Percentiles rank a stretch among this genome's conserved stretches.
Evolutionary conservation across 2,797 vertebrate genomes (phyloP).

Genomic region (Arnoldichthys spilopterus): DNA sequence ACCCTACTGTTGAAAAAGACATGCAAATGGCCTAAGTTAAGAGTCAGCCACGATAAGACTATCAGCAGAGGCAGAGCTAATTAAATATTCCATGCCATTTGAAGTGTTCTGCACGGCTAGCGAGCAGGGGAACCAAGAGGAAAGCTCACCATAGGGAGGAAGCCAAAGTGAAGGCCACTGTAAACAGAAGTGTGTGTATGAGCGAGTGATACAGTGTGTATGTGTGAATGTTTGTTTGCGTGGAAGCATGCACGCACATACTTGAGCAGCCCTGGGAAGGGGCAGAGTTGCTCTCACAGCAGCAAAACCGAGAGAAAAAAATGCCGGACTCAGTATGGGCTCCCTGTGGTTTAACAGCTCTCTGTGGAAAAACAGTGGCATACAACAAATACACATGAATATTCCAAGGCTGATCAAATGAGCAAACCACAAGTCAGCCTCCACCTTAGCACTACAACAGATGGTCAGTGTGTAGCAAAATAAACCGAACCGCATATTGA

Average conservation of each 20-base stretch:
- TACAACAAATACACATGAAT: slow-evolving; percentile 14
- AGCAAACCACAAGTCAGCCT: slow-evolving; percentile 16
- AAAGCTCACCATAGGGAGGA: slow-evolving; percentile 28
- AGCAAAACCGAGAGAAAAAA: neutral
- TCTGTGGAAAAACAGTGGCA: slow-evolving; percentile 8
- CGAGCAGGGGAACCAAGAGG: slow-evolving; percentile 13
- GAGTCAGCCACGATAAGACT: slow-evolving; percentile 49
- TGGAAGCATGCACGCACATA: neutral
- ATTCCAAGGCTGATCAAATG: slow-evolving; percentile 26
- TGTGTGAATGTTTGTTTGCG: slow-evolving; percentile 24
- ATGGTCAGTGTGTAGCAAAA: slow-evolving; percentile 12
- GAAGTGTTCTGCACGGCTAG: slow-evolving; percentile 40
- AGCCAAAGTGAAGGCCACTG: slow-evolving; percentile 15
- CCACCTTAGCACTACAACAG: slow-evolving; percentile 41
- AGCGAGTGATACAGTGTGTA: neutral
- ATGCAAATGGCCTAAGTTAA: slow-evolving; percentile 50
- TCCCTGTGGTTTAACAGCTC: slow-evolving; percentile 3
- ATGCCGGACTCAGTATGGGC: neutral
- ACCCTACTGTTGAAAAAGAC: slow-evolving; percentile 42
- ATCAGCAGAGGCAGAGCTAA: slow-evolving; percentile 51
- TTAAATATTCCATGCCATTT: slow-evolving; percentile 56
- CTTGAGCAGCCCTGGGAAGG: slow-evolving; percentile 10
- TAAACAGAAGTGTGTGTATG: slow-evolving; percentile 28
- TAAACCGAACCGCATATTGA: slow-evolving; percentile 26
- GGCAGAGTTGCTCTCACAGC: slow-evolving; percentile 4